A percentile compares a stretch with the other conserved stretches of the same genome.
phyloP scores from a whole-genome alignment of 2,113 vertebrate species.

The Cyrtonyx montezumae region DNA sequence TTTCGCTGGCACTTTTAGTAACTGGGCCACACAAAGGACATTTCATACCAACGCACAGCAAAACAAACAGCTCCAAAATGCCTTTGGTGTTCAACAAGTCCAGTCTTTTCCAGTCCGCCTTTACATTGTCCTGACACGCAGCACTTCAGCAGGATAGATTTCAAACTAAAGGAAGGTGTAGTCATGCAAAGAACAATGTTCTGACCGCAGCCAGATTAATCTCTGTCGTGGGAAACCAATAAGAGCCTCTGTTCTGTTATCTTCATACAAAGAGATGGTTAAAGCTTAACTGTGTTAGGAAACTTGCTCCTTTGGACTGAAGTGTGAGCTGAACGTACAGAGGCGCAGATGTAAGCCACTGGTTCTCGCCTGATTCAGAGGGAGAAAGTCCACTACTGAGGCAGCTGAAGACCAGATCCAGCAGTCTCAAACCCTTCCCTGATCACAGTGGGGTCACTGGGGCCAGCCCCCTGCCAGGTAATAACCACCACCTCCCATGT shows the following conservation, averaged over 20 bases:
- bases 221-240: slow-evolving; percentile 11
- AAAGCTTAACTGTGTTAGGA: slow-evolving; percentile 64
- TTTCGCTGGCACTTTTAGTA: slow-evolving; percentile 11
- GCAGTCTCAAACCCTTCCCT: not conserved
- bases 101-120: slow-evolving; percentile 8
- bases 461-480: not conserved
- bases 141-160: not conserved
- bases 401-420: not conserved
- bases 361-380: not conserved
- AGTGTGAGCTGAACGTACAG: slow-evolving; percentile 1
- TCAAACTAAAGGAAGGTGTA: slow-evolving; percentile 41
- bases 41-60: slow-evolving; percentile 44
- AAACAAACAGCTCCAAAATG: slow-evolving; percentile 13
- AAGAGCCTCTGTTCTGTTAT: slow-evolving; percentile 51
- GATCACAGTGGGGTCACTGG: slow-evolving; percentile 9
- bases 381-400: slow-evolving; percentile 50
- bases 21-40: not conserved
- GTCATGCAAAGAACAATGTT: slow-evolving; percentile 35
- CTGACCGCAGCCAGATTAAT: slow-evolving; percentile 12
- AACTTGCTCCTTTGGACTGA: slow-evolving; percentile 63
- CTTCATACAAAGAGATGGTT: slow-evolving; percentile 50
- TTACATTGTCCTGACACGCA: slow-evolving; percentile 15
- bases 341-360: slow-evolving; percentile 44
- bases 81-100: slow-evolving; percentile 17
- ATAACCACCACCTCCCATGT: not conserved